A percentile compares a stretch with the other conserved stretches of the same genome.
Conservation (phyloP, 2,888 invertebrate genomes). For the Cyclophora albipunctata region DNA sequence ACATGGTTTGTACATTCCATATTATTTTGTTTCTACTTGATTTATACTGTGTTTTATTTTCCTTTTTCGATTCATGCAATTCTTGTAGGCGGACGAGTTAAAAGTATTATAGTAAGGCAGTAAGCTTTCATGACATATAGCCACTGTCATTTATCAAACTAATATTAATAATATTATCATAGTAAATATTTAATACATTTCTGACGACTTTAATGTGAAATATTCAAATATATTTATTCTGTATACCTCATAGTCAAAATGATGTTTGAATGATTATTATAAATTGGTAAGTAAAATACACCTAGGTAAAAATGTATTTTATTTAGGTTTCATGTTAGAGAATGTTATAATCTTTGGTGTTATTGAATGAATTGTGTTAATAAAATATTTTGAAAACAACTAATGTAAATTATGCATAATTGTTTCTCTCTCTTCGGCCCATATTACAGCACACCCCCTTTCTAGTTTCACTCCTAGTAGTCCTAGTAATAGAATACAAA, state of each 20-base stretch:
- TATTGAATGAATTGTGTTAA: slow-evolving; percentile 78
- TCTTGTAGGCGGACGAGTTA: slow-evolving; percentile 40
- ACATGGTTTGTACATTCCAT: slow-evolving; percentile 89
- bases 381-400: slow-evolving; percentile 75
- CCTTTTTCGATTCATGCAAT: slow-evolving; percentile 46
- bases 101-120: slow-evolving; percentile 41
- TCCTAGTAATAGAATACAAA: too few species aligned
- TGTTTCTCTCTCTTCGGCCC: slow-evolving; percentile 44
- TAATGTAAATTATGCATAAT: slow-evolving; percentile 63
- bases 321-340: slow-evolving; percentile 76
- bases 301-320: slow-evolving; percentile 71
- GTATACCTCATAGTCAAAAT: slow-evolving; percentile 72
- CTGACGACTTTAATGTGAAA: slow-evolving; percentile 59
- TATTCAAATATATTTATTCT: slow-evolving; percentile 68
- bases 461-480: too few species aligned
- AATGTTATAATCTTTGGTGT: slow-evolving; percentile 77
- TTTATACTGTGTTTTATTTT: slow-evolving; percentile 70
- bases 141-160: slow-evolving; percentile 49
- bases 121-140: slow-evolving; percentile 53
- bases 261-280: slow-evolving; percentile 71
- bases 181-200: slow-evolving; percentile 47
- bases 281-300: slow-evolving; percentile 72
- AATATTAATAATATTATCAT: slow-evolving; percentile 28
- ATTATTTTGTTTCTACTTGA: slow-evolving; percentile 80
- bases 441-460: too few species aligned